A percentile compares a stretch with the other conserved stretches of the same genome.
These are phyloP conservation scores for Sarotherodon lohbergeri DNA, from an alignment of 2,113 vertebrate species.

Conservation along the genomic window DNA sequence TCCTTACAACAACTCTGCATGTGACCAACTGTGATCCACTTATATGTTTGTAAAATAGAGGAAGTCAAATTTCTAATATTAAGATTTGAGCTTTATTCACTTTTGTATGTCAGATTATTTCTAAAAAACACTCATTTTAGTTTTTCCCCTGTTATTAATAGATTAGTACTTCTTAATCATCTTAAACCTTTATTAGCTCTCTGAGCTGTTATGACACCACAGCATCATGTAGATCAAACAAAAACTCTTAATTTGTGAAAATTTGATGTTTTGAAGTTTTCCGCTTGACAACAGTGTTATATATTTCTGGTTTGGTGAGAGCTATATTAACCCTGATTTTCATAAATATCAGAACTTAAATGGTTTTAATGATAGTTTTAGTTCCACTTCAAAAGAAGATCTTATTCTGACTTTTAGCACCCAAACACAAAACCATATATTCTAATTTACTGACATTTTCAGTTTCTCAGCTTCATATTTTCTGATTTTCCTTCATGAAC, in stretches of 20 bases:
- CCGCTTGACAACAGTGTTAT: not conserved
- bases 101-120: not conserved
- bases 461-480: rapidly evolving
- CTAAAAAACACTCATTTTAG: rapidly evolving
- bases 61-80: not conserved
- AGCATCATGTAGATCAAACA: rapidly evolving
- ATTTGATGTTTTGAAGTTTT: rapidly evolving
- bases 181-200: rapidly evolving
- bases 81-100: not conserved
- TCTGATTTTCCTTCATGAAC: not conserved
- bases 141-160: not conserved
- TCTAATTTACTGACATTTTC: not conserved
- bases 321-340: rapidly evolving
- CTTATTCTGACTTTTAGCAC: rapidly evolving
- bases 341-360: rapidly evolving
- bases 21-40: not conserved
- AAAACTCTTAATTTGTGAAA: not conserved
- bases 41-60: rapidly evolving
- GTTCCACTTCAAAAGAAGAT: not conserved
- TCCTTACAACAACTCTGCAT: not conserved
- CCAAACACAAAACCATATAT: not conserved
- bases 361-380: not conserved
- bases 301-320: rapidly evolving
- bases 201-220: rapidly evolving
- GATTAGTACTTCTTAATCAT: rapidly evolving